phyloP scores from a whole-genome alignment of 2,888 invertebrate genomes.

The Antheraea assamensis region DNA sequence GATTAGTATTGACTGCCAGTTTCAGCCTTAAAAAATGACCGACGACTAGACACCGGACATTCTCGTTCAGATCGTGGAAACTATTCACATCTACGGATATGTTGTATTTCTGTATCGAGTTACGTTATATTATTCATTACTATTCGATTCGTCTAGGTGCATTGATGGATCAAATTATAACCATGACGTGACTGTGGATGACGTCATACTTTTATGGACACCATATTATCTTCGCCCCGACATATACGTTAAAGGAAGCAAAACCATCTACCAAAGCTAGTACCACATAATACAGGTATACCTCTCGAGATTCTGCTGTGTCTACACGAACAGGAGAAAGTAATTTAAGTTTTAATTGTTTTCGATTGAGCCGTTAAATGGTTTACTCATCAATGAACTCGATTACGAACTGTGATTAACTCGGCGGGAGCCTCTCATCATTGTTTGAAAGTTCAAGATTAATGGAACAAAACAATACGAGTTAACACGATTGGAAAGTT shows the following conservation, averaged over 20 bases:
- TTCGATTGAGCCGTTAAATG: slow-evolving; percentile 15
- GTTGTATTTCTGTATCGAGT: too few species aligned
- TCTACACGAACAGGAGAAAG: background rate
- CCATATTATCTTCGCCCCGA: too few species aligned
- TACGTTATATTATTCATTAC: too few species aligned
- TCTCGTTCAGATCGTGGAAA: too few species aligned
- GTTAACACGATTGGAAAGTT: background rate
- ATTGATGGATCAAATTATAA: too few species aligned
- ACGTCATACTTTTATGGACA: too few species aligned
- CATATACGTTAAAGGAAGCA: background rate
- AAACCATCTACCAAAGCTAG: background rate
- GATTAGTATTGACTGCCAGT: too few species aligned
- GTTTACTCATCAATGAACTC: slow-evolving; percentile 8
- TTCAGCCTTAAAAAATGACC: too few species aligned
- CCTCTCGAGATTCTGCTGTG: background rate
- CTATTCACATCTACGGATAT: too few species aligned
- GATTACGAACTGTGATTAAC: slow-evolving; percentile 12
- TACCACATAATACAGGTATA: background rate
- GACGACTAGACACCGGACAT: too few species aligned
- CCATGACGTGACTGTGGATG: too few species aligned
- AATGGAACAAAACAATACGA: background rate
- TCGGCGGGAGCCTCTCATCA: background rate
- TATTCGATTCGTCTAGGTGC: too few species aligned
- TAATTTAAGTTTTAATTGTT: slow-evolving; percentile 16
- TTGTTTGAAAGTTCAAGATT: slow-evolving; percentile 4